A percentile compares a stretch with the other conserved stretches of the same genome.
Conservation (phyloP, 2,113 vertebrate species). For the Tachycineta bicolor region DNA sequence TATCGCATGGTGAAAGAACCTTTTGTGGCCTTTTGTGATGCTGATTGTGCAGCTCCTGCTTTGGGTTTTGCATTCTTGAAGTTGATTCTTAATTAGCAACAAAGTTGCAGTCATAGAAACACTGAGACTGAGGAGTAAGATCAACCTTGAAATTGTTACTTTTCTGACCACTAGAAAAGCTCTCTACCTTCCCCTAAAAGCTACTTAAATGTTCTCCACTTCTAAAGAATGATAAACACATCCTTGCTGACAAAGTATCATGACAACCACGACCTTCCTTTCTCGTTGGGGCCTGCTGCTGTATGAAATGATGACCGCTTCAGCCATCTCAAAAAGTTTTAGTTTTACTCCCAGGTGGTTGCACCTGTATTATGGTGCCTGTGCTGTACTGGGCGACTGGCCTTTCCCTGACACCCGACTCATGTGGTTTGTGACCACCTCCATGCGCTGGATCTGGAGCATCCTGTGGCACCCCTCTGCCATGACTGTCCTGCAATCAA, state of each 20-base stretch:
- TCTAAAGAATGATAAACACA: background rate
- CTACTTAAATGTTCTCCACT: background rate
- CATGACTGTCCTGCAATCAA: background rate
- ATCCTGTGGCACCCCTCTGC: background rate
- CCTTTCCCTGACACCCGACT: background rate
- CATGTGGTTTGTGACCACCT: background rate
- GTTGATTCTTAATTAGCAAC: background rate
- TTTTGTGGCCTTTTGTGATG: background rate
- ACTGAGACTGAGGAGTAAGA: background rate
- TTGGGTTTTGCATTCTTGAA: background rate
- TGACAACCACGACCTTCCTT: background rate
- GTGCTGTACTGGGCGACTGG: rapidly evolving
- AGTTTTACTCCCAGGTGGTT: background rate
- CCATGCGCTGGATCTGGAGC: background rate
- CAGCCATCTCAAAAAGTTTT: background rate
- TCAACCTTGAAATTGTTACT: background rate
- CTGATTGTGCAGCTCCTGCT: rapidly evolving
- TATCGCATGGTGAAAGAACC: background rate
- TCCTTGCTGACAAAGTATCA: background rate
- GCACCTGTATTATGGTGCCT: background rate
- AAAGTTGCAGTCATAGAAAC: background rate
- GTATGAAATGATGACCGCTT: background rate
- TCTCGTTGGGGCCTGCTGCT: background rate
- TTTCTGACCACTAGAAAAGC: background rate
- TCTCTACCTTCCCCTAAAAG: background rate